Base-by-base conservation (phyloP, 2,113 vertebrate species). In the Chaetodon auriga region DNA sequence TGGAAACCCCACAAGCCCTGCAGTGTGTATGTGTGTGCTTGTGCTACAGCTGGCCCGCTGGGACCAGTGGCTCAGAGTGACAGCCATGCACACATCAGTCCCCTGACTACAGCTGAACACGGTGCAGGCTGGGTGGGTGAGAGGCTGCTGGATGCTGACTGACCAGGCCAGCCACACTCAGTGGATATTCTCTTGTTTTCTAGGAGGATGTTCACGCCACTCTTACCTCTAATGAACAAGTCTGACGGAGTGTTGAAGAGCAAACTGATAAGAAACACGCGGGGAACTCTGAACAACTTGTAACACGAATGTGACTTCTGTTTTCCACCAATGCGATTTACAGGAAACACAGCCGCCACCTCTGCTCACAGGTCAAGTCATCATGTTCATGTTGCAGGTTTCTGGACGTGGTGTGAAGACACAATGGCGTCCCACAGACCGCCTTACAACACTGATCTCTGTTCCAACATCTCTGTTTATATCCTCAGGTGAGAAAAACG, bases 401-500 rank as follows among this genome's bases (percentile, higher is more conserved):
- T 85, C 60, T 66, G 61, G 65, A 75, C 6, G 7, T 14, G 60
- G n/a, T 53, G 51, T 25, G 43, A 82, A 74, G 84, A 80, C 63
- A 45, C 48, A 0, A 60, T 64, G 72, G 35, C 51, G 7, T 80
- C 83, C 21, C 46, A 65, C 43, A 5, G 54, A 69, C 66, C 66
- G 5, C 1, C 58, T 11, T 66, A 58, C 71, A 51, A 94, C 95
- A 90, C 45, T 2, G 73, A 94, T 94, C 94, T 90, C 84, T 86
- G 88, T 87, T 92, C 90, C 87, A 93, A 95, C 95, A 93, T 93
- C n/a, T n/a, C n/a, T n/a, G 94, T 94, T 94, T 90, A 86, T 95
- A 90, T 95, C 96, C 96, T 95, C 93, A 43, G 95, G 96, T 95
- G 70, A 95, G 93, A 96, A 95, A 95, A 95, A 92, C 89, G 90